Conservation (phyloP, 2,888 invertebrate species). For the Resseliella maxima region DNA sequence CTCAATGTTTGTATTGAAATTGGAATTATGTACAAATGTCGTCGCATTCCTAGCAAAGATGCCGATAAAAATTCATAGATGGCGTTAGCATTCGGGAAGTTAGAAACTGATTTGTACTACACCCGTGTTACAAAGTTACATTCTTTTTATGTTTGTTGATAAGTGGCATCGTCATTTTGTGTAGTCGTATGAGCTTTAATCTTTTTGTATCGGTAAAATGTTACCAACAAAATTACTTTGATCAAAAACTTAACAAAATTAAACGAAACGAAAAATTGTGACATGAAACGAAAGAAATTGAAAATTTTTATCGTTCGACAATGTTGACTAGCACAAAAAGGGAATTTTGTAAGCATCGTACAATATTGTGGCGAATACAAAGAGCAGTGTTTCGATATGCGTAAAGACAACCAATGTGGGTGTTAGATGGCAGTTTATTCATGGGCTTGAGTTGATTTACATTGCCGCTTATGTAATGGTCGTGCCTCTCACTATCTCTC, state of each 20-base stretch:
- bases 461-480: constrained; percentile 46
- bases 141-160: background rate
- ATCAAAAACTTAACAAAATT: background rate
- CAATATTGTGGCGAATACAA: background rate
- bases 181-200: too few species aligned
- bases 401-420: background rate
- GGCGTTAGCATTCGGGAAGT: too few species aligned
- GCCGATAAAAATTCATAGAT: too few species aligned
- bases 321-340: background rate
- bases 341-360: background rate
- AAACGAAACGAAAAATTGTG: background rate
- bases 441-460: background rate
- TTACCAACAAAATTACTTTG: background rate
- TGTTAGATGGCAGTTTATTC: background rate
- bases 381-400: background rate
- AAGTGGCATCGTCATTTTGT: background rate
- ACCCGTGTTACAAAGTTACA: too few species aligned
- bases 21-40: too few species aligned
- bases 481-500: constrained; percentile 1
- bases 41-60: too few species aligned
- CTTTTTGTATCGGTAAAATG: too few species aligned
- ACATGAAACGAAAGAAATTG: background rate
- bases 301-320: too few species aligned
- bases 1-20: too few species aligned
- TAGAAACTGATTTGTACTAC: too few species aligned